Evolutionary conservation across 2,888 invertebrate genomes (phyloP).

Genomic region (Chorisops tibialis): DNA sequence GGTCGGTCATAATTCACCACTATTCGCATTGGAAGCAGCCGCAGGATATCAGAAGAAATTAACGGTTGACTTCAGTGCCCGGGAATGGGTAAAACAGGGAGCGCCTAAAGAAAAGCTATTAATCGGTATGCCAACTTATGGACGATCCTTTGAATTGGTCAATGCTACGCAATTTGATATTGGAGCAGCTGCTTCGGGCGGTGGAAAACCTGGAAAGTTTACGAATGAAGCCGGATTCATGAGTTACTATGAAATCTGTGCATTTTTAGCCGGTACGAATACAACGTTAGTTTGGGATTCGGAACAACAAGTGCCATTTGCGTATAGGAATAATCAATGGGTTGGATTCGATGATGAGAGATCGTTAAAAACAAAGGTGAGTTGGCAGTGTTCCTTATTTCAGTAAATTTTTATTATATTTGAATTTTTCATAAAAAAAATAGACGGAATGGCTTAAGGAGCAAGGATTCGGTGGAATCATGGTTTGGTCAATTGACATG

Average conservation of each 20-base stretch:
- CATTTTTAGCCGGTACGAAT: constrained; percentile 83
- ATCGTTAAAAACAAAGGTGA: constrained; percentile 85
- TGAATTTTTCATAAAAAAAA: no score
- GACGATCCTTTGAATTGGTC: constrained; percentile 83
- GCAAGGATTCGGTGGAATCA: constrained; percentile 91
- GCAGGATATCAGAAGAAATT: constrained; percentile 90
- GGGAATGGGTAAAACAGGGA: constrained; percentile 91
- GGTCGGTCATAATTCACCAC: constrained; percentile 89
- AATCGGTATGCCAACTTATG: constrained; percentile 94
- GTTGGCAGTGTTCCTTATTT: no score
- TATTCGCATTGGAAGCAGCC: constrained; percentile 83
- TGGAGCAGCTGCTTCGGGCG: constrained; percentile 85
- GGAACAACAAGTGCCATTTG: constrained; percentile 93
- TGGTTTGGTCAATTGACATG: constrained; percentile 96
- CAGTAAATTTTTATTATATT: no score
- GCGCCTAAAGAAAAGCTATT: constrained; percentile 91
- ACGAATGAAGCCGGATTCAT: constrained; percentile 93
- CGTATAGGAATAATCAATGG: constrained; percentile 88
- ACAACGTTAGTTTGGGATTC: constrained; percentile 94
- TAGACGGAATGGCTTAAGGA: constrained; percentile 92
- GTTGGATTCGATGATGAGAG: constrained; percentile 93
- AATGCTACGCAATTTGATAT: constrained; percentile 88
- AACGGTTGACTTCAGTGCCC: constrained; percentile 85
- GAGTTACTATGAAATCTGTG: constrained; percentile 93
- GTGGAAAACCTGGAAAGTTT: constrained; percentile 80